Conservation (phyloP, 1,140 invertebrate species). For the Dryas iulia region DNA sequence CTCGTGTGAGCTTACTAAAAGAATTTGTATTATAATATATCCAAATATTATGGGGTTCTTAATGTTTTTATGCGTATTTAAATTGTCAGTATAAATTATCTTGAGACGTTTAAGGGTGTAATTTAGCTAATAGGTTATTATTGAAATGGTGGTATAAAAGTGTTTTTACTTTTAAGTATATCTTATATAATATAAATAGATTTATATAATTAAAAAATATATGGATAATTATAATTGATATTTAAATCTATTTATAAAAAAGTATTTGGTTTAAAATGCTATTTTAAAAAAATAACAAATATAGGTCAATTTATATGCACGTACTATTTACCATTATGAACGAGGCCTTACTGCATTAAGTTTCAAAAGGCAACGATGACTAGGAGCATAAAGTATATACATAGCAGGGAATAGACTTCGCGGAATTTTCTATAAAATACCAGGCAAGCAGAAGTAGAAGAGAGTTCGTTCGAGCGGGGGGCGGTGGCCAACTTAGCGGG, state of each 20-base stretch:
- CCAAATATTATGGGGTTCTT: neutral
- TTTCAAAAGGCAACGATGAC: neutral
- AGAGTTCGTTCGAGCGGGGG: constrained; percentile 39
- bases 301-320: neutral
- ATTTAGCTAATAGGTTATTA: neutral
- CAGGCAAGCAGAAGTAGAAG: constrained; percentile 57
- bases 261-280: no score
- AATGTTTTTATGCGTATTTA: neutral
- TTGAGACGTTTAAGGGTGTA: neutral
- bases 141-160: neutral
- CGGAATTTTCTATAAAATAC: constrained; percentile 37
- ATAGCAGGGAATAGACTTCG: constrained; percentile 29
- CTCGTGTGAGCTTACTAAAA: neutral
- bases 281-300: no score
- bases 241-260: no score
- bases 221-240: no score
- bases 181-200: no score
- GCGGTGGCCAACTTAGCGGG: constrained; percentile 42
- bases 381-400: neutral
- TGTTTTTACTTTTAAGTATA: no score
- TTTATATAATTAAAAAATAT: no score
- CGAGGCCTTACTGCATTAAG: neutral
- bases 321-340: neutral
- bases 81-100: neutral
- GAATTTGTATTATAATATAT: neutral